phyloP scores from a whole-genome alignment of 1,140 invertebrate species.

The Eupristina koningsbergeri region DNA sequence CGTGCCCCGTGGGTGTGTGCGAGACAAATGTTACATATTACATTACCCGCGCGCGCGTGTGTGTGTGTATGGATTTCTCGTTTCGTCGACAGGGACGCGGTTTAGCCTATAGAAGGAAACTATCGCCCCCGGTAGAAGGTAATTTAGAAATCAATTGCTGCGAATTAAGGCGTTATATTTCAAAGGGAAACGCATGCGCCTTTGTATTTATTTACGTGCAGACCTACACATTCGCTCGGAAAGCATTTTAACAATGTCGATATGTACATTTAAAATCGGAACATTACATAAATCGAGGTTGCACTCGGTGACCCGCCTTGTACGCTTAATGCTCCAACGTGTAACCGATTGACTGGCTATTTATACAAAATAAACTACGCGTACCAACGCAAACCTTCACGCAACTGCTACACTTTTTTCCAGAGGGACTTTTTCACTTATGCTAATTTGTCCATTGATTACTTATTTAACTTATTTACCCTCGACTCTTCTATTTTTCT shows the following conservation, averaged over 20 bases:
- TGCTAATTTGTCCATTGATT: neutral
- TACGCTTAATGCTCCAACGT: neutral
- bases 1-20: neutral
- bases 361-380: neutral
- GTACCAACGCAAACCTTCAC: neutral
- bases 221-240: neutral
- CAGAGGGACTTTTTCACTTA: neutral
- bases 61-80: neutral
- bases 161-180: slow-evolving; percentile 10
- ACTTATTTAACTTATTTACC: too few relatives aligned
- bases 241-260: slow-evolving; percentile 26
- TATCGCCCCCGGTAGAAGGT: neutral
- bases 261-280: neutral
- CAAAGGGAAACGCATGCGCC: neutral
- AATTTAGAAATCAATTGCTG: slow-evolving; percentile 41
- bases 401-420: too few relatives aligned
- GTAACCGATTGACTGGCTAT: neutral
- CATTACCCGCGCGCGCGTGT: neutral
- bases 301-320: neutral
- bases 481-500: too few relatives aligned
- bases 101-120: neutral
- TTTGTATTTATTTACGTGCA: neutral
- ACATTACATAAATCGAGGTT: slow-evolving; percentile 18
- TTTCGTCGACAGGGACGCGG: neutral
- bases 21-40: slow-evolving; percentile 27